These are phyloP conservation scores for Oryzias melastigma DNA, from an alignment of 2,113 vertebrate genomes.

Conservation along the genomic window DNA sequence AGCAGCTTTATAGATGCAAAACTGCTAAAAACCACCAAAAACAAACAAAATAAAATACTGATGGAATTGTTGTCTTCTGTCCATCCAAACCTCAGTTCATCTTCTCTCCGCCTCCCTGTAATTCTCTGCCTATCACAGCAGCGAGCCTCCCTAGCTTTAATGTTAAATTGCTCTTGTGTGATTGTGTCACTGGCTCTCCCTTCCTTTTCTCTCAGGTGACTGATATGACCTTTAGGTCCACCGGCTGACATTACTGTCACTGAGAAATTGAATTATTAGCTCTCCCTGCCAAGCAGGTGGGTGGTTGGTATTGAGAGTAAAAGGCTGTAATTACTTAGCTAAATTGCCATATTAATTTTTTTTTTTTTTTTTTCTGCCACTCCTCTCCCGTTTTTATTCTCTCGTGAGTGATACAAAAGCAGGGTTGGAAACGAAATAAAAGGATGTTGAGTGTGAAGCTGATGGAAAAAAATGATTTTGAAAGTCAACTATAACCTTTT, in stretches of 20 bases:
- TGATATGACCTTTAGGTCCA: slow-evolving; percentile 84
- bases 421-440: slow-evolving; percentile 20
- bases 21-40: not conserved
- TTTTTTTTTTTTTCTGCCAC: slow-evolving; percentile 75
- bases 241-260: slow-evolving; percentile 81
- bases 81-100: slow-evolving; percentile 21
- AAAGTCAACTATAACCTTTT: slow-evolving; percentile 59
- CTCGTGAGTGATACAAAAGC: slow-evolving; percentile 56
- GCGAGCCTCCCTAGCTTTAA: slow-evolving; percentile 69
- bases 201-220: slow-evolving; percentile 72
- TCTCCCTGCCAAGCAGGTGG: slow-evolving; percentile 73
- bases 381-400: slow-evolving; percentile 64
- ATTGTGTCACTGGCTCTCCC: slow-evolving; percentile 71
- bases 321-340: slow-evolving; percentile 83
- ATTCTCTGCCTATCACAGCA: slow-evolving; percentile 63
- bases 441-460: slow-evolving; percentile 57
- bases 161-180: slow-evolving; percentile 76
- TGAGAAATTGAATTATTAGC: slow-evolving; percentile 83
- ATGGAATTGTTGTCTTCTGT: slow-evolving; percentile 22
- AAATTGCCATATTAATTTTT: slow-evolving; percentile 78
- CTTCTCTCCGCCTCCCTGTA: slow-evolving; percentile 39
- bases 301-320: slow-evolving; percentile 74
- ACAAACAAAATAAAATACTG: not conserved
- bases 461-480: slow-evolving; percentile 59
- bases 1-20: not conserved